Conservation (phyloP, 2,113 vertebrate species). For the Salvelinus alpinus region DNA sequence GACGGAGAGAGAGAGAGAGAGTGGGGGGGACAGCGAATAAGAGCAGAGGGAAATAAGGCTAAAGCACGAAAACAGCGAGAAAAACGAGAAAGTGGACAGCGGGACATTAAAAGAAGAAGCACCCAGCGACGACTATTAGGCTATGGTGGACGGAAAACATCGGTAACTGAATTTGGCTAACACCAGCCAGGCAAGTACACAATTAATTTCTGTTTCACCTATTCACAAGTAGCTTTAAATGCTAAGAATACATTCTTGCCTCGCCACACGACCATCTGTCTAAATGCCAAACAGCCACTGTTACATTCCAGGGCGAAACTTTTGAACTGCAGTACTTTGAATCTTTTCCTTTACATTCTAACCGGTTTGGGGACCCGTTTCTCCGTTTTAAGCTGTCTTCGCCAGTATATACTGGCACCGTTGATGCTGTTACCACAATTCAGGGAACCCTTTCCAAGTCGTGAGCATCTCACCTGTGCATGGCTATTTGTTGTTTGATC, state of each 20-base stretch:
- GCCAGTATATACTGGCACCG: constrained; percentile 25
- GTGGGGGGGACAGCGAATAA: constrained; percentile 50
- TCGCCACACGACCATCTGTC: constrained; percentile 30
- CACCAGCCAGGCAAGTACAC: constrained; percentile 61
- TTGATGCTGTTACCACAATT: constrained; percentile 19
- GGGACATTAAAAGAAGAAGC: constrained; percentile 63
- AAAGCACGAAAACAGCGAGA: constrained; percentile 55
- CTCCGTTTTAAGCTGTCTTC: constrained; percentile 9
- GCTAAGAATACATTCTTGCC: constrained; percentile 15
- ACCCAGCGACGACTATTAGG: constrained; percentile 38
- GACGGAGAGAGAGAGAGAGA: constrained; percentile 60
- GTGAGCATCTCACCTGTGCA: constrained; percentile 74
- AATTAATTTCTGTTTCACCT: constrained; percentile 20
- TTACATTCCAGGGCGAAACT: constrained; percentile 41
- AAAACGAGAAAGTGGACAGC: constrained; percentile 77
- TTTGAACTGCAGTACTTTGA: constrained; percentile 20
- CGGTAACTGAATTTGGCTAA: constrained; percentile 41
- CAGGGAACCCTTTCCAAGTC: constrained; percentile 27
- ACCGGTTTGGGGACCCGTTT: background rate
- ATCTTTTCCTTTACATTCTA: constrained; percentile 26
- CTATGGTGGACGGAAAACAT: constrained; percentile 40
- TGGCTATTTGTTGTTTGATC: constrained; percentile 74
- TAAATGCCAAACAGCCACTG: background rate
- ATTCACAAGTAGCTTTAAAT: constrained; percentile 12
- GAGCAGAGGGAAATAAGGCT: constrained; percentile 59